Evolutionary conservation across 2,797 vertebrate species (phyloP), one percentile per base, ranked within the genome.

Genomic region (Leptoclinus maculatus): DNA sequence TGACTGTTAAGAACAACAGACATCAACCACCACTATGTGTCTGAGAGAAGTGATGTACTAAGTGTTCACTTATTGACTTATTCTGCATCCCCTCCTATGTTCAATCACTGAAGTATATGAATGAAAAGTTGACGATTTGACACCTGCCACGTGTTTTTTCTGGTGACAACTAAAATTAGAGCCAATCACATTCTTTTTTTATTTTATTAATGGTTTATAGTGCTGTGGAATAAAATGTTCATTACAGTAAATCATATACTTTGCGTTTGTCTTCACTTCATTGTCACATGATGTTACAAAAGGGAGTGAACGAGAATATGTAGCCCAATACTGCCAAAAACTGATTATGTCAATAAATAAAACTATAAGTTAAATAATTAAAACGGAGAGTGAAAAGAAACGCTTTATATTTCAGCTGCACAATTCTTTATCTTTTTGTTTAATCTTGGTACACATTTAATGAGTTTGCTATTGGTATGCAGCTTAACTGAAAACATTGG

Each of bases 151-250:
- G 79, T 27, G 21, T 85, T 87, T 90, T 87, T 86, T 87, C 79
- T 82, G 19, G 81, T 92, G 84, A 93, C 80, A 78, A 85, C 67
- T 87, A 73, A 91, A 85, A 87, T 88, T 74, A 70, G 89, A 88
- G 82, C 76, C 78, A 69, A 89, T 78, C 84, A 91, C 81, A 39
- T 84, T n/a, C n/a, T n/a, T 89, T 90, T 88, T 23, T 23, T 91
- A 88, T 93, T 91, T 92, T 94, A 60, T 89, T 83, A 92, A 91
- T 91, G 91, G 84, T 94, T 95, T 94, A 87, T 90, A 94, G 92
- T 94, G 93, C 91, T 92, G 94, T 95, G 94, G 79, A 94, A 93
- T 94, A 93, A 93, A 89, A 87, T 83, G 86, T 90, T 92, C 84
- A 92, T 91, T 86, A 87, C 82, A 84, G 73, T 85, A 86, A 75